Evolutionary conservation across 2,113 vertebrate genomes (phyloP).

Genomic region (Pitta sordida): DNA sequence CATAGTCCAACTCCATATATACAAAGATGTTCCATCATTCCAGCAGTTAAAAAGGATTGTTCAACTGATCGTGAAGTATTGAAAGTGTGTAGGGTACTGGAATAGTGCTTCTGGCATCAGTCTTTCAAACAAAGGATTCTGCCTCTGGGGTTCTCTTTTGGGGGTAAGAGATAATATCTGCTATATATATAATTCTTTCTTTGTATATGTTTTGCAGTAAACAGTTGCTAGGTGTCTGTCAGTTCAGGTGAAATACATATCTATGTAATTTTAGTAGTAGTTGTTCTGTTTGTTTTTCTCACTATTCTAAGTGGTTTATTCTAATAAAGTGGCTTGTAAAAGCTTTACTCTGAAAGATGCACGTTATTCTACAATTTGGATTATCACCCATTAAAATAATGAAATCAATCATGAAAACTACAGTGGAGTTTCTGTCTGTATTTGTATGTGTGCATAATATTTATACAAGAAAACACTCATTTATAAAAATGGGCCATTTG

Average conservation of each 20-base stretch:
- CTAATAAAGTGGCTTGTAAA: conserved; percentile 1
- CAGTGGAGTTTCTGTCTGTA: not conserved
- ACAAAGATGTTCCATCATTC: not conserved
- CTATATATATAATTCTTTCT: not conserved
- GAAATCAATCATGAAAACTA: conserved; percentile 46
- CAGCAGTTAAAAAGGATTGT: not conserved
- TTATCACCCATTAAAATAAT: conserved; percentile 64
- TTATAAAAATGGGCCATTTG: conserved; percentile 56
- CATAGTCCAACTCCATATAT: not conserved
- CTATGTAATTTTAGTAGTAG: not conserved
- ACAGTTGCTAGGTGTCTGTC: not conserved
- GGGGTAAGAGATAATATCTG: not conserved
- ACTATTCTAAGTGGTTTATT: not conserved
- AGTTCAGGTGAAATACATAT: not conserved
- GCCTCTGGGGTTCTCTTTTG: not conserved
- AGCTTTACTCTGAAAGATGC: not conserved
- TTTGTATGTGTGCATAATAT: not conserved
- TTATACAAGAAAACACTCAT: conserved; percentile 33
- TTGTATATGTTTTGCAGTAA: not conserved
- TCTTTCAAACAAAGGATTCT: not conserved
- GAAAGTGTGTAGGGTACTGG: not conserved
- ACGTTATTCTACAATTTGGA: not conserved
- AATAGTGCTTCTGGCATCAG: not conserved
- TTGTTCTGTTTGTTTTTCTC: not conserved
- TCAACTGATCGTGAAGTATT: not conserved